phyloP scores from a whole-genome alignment of 1,140 invertebrate genomes.

The Thaumatotibia leucotreta region DNA sequence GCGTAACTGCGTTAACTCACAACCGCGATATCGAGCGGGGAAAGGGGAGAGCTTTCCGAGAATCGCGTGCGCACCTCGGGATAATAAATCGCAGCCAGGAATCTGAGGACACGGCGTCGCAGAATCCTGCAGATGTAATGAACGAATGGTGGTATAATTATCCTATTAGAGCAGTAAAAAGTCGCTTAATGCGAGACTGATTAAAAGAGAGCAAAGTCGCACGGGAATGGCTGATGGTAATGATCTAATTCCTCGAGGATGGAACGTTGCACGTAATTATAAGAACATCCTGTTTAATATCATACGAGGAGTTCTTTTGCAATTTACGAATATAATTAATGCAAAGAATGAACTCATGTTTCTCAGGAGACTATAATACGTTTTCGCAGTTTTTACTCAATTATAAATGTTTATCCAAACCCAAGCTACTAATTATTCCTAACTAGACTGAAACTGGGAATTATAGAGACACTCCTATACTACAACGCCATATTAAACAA shows the following conservation, averaged over 20 bases:
- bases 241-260: conserved; percentile 10
- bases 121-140: conserved; percentile 21
- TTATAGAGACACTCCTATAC: too few species aligned
- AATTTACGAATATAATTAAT: background rate
- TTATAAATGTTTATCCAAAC: too few species aligned
- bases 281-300: background rate
- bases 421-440: too few species aligned
- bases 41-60: conserved; percentile 17
- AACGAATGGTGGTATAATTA: conserved; percentile 14
- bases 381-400: too few species aligned
- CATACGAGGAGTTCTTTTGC: background rate
- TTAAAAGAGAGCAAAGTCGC: conserved; percentile 11
- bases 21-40: background rate
- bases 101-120: conserved; percentile 24
- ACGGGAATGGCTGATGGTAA: conserved; percentile 6
- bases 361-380: background rate
- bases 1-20: conserved; percentile 18
- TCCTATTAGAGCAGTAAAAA: conserved; percentile 12
- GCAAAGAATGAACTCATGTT: background rate
- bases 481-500: too few species aligned
- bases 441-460: too few species aligned
- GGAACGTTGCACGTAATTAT: background rate
- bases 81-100: conserved; percentile 28
- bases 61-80: conserved; percentile 29
- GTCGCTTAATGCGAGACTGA: conserved; percentile 5